Evolutionary conservation across 64 coral and sea anemone species (phyloP).

Genomic region (Porites lutea): DNA sequence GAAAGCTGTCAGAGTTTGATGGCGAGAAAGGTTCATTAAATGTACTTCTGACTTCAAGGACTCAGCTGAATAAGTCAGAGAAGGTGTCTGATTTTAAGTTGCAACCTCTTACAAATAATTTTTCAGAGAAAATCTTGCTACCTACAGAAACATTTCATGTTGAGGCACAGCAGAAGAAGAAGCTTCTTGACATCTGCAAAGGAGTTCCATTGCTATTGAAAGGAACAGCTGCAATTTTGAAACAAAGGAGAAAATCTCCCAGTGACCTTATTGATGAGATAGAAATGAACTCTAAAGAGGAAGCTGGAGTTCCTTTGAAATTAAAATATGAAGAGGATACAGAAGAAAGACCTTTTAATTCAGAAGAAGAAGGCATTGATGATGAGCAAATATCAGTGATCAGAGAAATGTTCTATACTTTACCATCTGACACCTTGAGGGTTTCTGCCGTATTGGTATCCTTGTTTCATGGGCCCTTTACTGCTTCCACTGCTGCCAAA

Average conservation of each 20-base stretch:
- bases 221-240: conserved; percentile 12
- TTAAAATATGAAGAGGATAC: background rate
- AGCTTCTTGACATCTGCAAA: background rate
- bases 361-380: background rate
- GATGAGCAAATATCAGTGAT: background rate
- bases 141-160: background rate
- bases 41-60: conserved; percentile 5
- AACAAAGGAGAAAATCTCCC: background rate
- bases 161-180: background rate
- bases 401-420: background rate
- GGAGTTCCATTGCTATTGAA: conserved; percentile 1
- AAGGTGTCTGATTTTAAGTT: background rate
- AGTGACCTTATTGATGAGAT: background rate
- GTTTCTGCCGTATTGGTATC: background rate
- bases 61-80: background rate
- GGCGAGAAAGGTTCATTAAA: background rate
- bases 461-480: background rate
- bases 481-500: background rate
- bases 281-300: background rate
- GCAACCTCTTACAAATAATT: background rate
- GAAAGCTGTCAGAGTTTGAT: background rate
- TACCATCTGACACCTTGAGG: background rate
- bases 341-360: background rate
- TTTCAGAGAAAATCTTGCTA: conserved; percentile 22
- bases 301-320: background rate